Evolutionary conservation across 2,888 invertebrate species (phyloP), one percentile per base, ranked within the genome.

Genomic region (Neuroscelio doddi): DNA sequence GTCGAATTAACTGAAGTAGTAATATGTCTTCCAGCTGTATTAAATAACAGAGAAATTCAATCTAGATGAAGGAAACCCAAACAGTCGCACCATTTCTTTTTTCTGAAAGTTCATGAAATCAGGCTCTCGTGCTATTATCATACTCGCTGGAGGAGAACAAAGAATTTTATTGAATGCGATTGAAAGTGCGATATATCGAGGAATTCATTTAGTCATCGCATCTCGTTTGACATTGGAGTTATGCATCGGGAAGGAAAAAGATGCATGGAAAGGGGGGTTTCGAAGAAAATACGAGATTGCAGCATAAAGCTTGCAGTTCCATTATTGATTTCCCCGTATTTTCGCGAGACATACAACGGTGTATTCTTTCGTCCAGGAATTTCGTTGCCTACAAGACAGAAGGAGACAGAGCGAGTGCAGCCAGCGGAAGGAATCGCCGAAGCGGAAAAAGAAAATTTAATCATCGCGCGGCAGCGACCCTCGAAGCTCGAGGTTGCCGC

Each of bases 381-480:
- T 41, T 41, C 41, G 41, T 51, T 66, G 53, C 61, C 52, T 42
- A 49, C 46, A 39, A 10, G 12, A 17, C 2, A 10, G 32, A 14
- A 9, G 29, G 29, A 34, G 17, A 53, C 45, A 14, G 51, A 44
- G 26, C 27, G 17, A 17, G 41, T 24, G 16, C 45, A n/a, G 42
- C 34, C 27, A 21, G 47, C 61, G 64, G 55, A 63, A 69, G 68
- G 45, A 74, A 70, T 73, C 70, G 66, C 61, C 64, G 64, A 70
- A 70, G 73, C 58, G 72, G 66, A 70, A 71, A 66, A 69, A 72
- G 70, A 76, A 74, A 74, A 76, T 75, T 75, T 76, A 73, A 76
- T 75, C 76, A 71, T 72, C 71, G 68, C 68, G 63, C 56, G 64
- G 61, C 57, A 44, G 68, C 65, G 45, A 56, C 73, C 67, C 66